phyloP scores from a whole-genome alignment of 1,140 invertebrate genomes.

The Drosophila quadrilineata region DNA sequence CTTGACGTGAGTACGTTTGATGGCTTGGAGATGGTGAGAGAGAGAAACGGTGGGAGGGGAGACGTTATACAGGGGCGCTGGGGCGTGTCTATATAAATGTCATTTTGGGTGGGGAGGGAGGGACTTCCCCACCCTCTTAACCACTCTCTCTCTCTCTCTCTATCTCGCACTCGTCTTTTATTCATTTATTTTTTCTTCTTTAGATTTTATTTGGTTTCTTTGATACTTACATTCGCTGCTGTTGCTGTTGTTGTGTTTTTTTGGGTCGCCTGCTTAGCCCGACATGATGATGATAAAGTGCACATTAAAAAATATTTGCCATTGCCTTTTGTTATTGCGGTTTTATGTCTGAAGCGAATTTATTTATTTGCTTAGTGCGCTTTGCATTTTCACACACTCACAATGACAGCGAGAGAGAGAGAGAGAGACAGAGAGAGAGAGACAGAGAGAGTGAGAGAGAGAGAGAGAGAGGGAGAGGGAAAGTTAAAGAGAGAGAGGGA shows the following conservation, averaged over 20 bases:
- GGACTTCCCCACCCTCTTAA: too few relatives aligned
- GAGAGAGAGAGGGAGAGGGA: background rate
- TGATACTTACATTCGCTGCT: slow-evolving; percentile 10
- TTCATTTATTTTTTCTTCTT: slow-evolving; percentile 16
- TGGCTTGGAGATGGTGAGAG: too few relatives aligned
- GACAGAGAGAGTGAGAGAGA: background rate
- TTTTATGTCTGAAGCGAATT: slow-evolving; percentile 30
- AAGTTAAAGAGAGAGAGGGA: background rate
- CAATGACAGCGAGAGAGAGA: background rate
- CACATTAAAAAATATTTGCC: slow-evolving; percentile 74
- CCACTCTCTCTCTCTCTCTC: too few relatives aligned
- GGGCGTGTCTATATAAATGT: slow-evolving; percentile 75
- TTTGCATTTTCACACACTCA: slow-evolving; percentile 53
- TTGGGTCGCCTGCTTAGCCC: slow-evolving; percentile 53
- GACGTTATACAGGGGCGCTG: too few relatives aligned
- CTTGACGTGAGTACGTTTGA: background rate
- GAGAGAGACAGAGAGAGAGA: background rate
- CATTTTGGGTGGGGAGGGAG: too few relatives aligned
- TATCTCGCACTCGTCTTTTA: too few relatives aligned
- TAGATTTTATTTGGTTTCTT: slow-evolving; percentile 20
- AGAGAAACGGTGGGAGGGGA: too few relatives aligned
- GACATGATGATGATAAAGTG: slow-evolving; percentile 76
- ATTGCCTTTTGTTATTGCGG: slow-evolving; percentile 50
- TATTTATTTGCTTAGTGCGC: slow-evolving; percentile 51
- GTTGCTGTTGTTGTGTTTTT: slow-evolving; percentile 21